Percentiles rank a stretch among this genome's conserved stretches.
These are phyloP conservation scores for Athrips mouffetella DNA, from an alignment of 2,888 invertebrate species.

Conservation along the genomic window DNA sequence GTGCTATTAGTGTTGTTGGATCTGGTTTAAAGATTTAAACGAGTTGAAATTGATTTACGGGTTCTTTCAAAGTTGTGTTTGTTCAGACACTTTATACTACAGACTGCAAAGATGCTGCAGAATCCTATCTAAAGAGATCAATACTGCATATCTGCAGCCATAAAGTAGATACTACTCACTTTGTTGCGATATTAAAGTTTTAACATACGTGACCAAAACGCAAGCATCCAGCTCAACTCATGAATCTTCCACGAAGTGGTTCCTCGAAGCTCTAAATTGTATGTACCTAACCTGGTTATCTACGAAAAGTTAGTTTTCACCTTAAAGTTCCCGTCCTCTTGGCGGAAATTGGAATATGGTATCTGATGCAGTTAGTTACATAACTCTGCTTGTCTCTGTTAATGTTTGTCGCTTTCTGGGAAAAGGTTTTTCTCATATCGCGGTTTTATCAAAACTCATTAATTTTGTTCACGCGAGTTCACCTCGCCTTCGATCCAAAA, in stretches of 20 bases:
- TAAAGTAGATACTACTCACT: too few relatives aligned
- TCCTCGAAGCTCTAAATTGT: slow-evolving; percentile 6
- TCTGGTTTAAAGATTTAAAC: slow-evolving; percentile 29
- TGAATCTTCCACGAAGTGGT: slow-evolving; percentile 17
- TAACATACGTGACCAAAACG: slow-evolving; percentile 32
- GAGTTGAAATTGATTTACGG: slow-evolving; percentile 24
- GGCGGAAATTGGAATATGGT: slow-evolving; percentile 34
- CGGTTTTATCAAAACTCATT: slow-evolving; percentile 42
- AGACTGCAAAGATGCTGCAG: neutral
- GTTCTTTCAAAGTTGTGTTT: slow-evolving; percentile 4
- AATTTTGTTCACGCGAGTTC: slow-evolving; percentile 42
- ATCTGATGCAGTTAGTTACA: slow-evolving; percentile 13
- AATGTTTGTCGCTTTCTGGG: slow-evolving; percentile 16
- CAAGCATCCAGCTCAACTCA: slow-evolving; percentile 14
- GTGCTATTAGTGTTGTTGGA: slow-evolving; percentile 36
- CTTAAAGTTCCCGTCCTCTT: slow-evolving; percentile 8
- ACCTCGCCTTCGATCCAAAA: slow-evolving; percentile 38
- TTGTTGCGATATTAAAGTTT: slow-evolving; percentile 5
- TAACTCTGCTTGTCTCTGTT: slow-evolving; percentile 8
- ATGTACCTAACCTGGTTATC: slow-evolving; percentile 7
- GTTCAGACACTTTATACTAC: neutral
- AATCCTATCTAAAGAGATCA: too few relatives aligned
- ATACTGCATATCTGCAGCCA: too few relatives aligned
- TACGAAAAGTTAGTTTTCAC: slow-evolving; percentile 13
- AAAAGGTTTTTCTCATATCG: slow-evolving; percentile 36